A percentile compares a stretch with the other conserved stretches of the same genome.
Conservation (phyloP, 2,888 invertebrate genomes). For the Leptinotarsa rubiginosa region DNA sequence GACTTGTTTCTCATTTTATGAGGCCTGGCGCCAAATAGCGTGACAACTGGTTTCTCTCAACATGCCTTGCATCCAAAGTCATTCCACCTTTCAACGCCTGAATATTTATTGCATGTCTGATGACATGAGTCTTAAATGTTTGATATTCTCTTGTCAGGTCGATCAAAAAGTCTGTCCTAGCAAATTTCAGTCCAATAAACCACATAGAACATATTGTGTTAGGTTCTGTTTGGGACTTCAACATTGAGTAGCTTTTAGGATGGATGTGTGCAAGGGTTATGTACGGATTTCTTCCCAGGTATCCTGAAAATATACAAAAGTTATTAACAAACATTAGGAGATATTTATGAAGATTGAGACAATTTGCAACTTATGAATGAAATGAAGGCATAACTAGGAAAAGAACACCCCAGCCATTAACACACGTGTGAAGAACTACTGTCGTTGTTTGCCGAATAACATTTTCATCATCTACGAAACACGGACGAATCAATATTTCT, state of each 20-base stretch:
- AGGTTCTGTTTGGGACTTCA: conserved; percentile 65
- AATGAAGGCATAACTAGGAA: too few species aligned
- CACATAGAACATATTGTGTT: conserved; percentile 87
- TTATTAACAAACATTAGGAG: too few species aligned
- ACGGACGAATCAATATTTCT: too few species aligned
- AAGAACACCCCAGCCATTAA: too few species aligned
- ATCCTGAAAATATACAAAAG: conserved; percentile 67
- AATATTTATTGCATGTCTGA: conserved; percentile 78
- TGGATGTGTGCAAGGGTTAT: conserved; percentile 96
- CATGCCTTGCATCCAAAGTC: conserved; percentile 88
- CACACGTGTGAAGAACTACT: too few species aligned
- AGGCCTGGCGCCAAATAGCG: conserved; percentile 79
- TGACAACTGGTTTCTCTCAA: conserved; percentile 81
- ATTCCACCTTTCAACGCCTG: conserved; percentile 80
- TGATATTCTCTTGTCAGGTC: conserved; percentile 94
- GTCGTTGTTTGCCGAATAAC: too few species aligned
- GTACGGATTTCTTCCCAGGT: conserved; percentile 90
- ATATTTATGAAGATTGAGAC: too few species aligned
- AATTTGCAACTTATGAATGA: neutral
- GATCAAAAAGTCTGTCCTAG: conserved; percentile 86
- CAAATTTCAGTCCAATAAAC: conserved; percentile 97
- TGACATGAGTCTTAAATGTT: conserved; percentile 89
- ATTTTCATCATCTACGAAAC: too few species aligned
- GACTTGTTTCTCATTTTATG: conserved; percentile 78
- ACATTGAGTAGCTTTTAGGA: conserved; percentile 84